phyloP scores from a whole-genome alignment of 2,888 invertebrate species.

The Chaetoderma sp. region DNA sequence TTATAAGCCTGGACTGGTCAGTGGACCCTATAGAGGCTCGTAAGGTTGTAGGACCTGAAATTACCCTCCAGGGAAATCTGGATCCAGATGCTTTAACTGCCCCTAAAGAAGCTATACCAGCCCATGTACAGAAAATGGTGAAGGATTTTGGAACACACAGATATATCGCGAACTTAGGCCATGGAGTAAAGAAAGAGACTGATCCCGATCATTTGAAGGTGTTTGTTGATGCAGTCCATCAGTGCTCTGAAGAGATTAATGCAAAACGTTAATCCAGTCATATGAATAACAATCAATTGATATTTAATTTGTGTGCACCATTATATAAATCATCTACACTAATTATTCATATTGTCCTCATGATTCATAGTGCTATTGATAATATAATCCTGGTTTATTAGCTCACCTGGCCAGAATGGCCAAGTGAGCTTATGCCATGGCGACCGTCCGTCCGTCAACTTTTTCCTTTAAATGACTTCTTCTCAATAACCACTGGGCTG shows the following conservation, averaged over 20 bases:
- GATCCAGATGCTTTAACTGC: slow-evolving; percentile 94
- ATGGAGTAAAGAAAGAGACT: slow-evolving; percentile 95
- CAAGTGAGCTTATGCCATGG: no score
- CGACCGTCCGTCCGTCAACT: no score
- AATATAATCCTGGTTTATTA: no score
- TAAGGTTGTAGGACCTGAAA: slow-evolving; percentile 75
- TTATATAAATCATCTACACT: no score
- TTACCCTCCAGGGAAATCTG: slow-evolving; percentile 93
- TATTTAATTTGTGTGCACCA: no score
- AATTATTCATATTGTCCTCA: no score
- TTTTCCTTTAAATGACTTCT: no score
- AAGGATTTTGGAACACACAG: slow-evolving; percentile 84
- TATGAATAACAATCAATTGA: no score
- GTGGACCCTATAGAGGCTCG: slow-evolving; percentile 83
- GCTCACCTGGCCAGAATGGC: no score
- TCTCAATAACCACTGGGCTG: no score
- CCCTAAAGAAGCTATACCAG: slow-evolving; percentile 75
- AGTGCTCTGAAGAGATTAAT: slow-evolving; percentile 62
- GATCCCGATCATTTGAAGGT: slow-evolving; percentile 84
- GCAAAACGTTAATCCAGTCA: not conserved
- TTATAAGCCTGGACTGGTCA: slow-evolving; percentile 96
- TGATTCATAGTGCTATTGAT: no score
- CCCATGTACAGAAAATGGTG: slow-evolving; percentile 84
- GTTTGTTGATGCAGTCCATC: slow-evolving; percentile 90
- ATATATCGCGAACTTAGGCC: slow-evolving; percentile 96